A percentile compares a stretch with the other conserved stretches of the same genome.
Conservation (phyloP, 2,113 vertebrate genomes). For the Forbesichthys agassizii region DNA sequence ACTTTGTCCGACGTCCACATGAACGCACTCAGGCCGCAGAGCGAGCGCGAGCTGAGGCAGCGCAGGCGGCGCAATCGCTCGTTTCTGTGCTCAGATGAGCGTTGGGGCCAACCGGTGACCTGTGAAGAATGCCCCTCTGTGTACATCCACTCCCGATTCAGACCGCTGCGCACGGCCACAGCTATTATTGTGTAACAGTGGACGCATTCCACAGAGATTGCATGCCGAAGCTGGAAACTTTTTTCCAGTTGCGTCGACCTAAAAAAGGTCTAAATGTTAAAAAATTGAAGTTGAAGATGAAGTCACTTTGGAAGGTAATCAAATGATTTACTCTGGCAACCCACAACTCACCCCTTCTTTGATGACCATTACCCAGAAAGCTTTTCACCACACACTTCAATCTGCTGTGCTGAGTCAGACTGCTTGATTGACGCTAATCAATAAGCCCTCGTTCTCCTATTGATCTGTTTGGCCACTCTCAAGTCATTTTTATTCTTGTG, state of each 20-base stretch:
- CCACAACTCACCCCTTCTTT: too few relatives aligned
- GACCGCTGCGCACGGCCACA: conserved; percentile 42
- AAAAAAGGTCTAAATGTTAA: background rate
- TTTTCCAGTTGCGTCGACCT: background rate
- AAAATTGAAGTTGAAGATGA: too few relatives aligned
- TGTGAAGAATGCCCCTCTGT: conserved; percentile 46
- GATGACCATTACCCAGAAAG: background rate
- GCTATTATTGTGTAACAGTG: conserved; percentile 39
- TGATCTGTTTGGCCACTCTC: conserved; percentile 26
- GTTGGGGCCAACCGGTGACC: conserved; percentile 40
- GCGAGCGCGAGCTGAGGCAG: conserved; percentile 18
- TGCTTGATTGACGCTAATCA: conserved; percentile 9
- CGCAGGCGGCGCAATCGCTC: conserved; percentile 40
- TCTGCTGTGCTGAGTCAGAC: conserved; percentile 23
- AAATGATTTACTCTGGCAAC: too few relatives aligned
- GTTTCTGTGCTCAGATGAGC: conserved; percentile 18
- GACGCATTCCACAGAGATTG: too few relatives aligned
- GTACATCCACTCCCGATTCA: conserved; percentile 47
- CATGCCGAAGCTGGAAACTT: too few relatives aligned
- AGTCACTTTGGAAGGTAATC: too few relatives aligned
- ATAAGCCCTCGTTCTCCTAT: conserved; percentile 5
- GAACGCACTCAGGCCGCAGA: conserved; percentile 8
- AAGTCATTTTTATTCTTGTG: background rate
- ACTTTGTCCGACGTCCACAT: conserved; percentile 26
- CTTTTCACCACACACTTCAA: conserved; percentile 15